A percentile compares a stretch with the other conserved stretches of the same genome.
Evolutionary conservation across 2,888 invertebrate species (phyloP).

Genomic region (Metopia argyrocephala): DNA sequence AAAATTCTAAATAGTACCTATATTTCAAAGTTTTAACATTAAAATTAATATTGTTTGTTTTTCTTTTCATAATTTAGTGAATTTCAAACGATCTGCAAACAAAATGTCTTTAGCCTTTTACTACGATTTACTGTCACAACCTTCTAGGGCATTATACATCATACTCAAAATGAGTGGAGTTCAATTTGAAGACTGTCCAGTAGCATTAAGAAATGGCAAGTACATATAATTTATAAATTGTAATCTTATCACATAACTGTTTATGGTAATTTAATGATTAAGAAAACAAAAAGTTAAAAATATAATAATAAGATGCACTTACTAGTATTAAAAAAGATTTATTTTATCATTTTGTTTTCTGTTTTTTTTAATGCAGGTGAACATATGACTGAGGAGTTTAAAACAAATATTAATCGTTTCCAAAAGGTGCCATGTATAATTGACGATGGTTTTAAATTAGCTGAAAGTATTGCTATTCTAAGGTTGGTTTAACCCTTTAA

Average conservation of each 20-base stretch:
- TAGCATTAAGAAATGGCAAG: constrained; percentile 83
- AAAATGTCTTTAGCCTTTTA: constrained; percentile 81
- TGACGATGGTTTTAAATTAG: constrained; percentile 84
- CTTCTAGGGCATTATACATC: constrained; percentile 85
- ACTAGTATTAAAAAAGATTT: background rate
- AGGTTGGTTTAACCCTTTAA: constrained; percentile 80
- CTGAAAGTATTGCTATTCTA: constrained; percentile 85
- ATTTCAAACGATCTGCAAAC: background rate
- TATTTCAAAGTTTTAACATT: background rate
- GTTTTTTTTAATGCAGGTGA: constrained; percentile 78
- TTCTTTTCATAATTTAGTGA: background rate
- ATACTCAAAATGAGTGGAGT: constrained; percentile 83
- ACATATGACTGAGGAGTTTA: constrained; percentile 82
- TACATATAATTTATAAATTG: background rate
- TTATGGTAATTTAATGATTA: background rate
- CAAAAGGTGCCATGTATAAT: constrained; percentile 84
- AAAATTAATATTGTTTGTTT: constrained; percentile 5
- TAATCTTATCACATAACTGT: background rate
- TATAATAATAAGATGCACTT: background rate
- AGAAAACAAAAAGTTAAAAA: background rate
- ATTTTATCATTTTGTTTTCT: background rate
- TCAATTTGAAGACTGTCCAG: constrained; percentile 82
- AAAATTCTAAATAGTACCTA: background rate
- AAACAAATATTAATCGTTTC: constrained; percentile 80
- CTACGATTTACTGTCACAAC: constrained; percentile 87